Percentiles rank a stretch among this genome's conserved stretches.
phyloP scores from a whole-genome alignment of 2,888 invertebrate genomes.

The Zygogramma bicolorata region DNA sequence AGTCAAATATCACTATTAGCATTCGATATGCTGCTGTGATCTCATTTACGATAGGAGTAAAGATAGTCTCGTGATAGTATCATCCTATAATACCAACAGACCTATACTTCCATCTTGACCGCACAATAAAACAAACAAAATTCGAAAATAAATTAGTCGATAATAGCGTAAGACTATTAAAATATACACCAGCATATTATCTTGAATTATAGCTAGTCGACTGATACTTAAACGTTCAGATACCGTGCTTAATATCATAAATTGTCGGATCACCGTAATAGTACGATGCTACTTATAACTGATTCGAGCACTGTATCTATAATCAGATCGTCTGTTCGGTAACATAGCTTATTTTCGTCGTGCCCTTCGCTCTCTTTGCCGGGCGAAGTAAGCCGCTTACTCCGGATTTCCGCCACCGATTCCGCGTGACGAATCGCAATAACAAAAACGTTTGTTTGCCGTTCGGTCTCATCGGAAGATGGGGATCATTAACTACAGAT shows the following conservation, averaged over 20 bases:
- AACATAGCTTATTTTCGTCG: constrained; percentile 51
- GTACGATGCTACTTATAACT: constrained; percentile 17
- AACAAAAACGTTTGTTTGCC: constrained; percentile 4
- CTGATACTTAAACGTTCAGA: constrained; percentile 2
- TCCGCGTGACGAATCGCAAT: background rate
- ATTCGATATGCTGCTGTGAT: too few relatives aligned
- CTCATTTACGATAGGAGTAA: too few relatives aligned
- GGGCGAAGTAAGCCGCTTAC: constrained; percentile 31
- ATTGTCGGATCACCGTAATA: background rate
- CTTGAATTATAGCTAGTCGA: background rate
- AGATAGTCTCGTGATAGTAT: too few relatives aligned
- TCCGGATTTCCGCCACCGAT: constrained; percentile 17
- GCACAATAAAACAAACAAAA: background rate
- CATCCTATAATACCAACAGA: too few relatives aligned
- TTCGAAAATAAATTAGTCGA: background rate
- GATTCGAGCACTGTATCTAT: constrained; percentile 31
- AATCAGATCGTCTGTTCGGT: constrained; percentile 57
- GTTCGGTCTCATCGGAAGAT: background rate
- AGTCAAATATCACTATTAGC: too few relatives aligned
- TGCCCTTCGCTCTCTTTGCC: constrained; percentile 40
- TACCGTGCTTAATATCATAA: constrained; percentile 2
- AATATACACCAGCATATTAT: background rate
- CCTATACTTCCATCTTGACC: background rate
- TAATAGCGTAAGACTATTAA: background rate
- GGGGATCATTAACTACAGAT: background rate